Conservation (phyloP, 2,113 vertebrate genomes). For the Ia io region DNA sequence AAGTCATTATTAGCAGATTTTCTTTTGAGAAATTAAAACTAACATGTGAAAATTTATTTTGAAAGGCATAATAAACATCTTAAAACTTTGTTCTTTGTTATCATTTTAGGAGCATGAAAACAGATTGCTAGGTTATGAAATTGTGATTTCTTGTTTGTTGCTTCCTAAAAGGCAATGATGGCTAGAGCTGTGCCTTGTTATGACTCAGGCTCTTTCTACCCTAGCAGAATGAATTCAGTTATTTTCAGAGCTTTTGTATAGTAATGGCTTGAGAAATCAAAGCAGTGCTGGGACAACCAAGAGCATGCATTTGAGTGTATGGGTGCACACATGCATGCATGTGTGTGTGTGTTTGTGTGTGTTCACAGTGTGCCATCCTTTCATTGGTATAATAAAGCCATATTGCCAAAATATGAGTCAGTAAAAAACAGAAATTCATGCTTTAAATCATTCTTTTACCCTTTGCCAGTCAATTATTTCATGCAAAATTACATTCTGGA, state of each 20-base stretch:
- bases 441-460: not conserved
- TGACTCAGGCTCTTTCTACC: not conserved
- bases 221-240: not conserved
- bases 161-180: not conserved
- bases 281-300: not conserved
- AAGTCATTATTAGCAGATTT: not conserved
- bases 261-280: not conserved
- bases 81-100: not conserved
- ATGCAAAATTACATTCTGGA: not conserved
- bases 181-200: not conserved
- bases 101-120: not conserved
- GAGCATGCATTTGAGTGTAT: not conserved
- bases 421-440: constrained; percentile 23
- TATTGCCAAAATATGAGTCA: not conserved
- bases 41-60: constrained; percentile 31
- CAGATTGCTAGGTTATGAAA: not conserved
- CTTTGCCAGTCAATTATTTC: not conserved
- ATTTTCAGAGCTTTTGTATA: not conserved
- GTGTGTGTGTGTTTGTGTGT: not conserved
- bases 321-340: not conserved
- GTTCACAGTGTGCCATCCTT: not conserved
- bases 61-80: not conserved
- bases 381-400: not conserved
- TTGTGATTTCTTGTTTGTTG: constrained; percentile 21
- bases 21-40: constrained; percentile 27